phyloP scores from a whole-genome alignment of 2,797 vertebrate species.

The Manis crassicaudata region DNA sequence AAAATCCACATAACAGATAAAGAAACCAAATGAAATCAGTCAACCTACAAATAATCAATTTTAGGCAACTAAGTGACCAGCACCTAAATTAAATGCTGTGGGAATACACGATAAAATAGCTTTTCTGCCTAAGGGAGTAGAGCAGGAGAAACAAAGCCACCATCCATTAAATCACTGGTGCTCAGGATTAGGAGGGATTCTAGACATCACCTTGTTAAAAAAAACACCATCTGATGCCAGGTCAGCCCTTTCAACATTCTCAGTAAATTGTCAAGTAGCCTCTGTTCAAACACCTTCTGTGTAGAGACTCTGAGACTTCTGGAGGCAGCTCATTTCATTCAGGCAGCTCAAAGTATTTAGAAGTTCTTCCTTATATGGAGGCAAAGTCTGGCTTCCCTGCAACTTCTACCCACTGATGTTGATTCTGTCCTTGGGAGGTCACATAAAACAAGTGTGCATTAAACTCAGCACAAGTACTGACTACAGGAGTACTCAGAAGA shows the following conservation, averaged over 20 bases:
- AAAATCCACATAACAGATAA: not conserved
- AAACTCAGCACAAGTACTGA: slow-evolving; percentile 63
- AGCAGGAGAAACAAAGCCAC: not conserved
- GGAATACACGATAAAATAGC: slow-evolving; percentile 10
- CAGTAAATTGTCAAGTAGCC: slow-evolving; percentile 34
- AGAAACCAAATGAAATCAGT: slow-evolving; percentile 50
- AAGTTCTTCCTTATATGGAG: slow-evolving; percentile 79
- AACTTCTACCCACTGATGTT: slow-evolving; percentile 71
- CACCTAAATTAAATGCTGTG: slow-evolving; percentile 25
- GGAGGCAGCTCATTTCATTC: slow-evolving; percentile 51
- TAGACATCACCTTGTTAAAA: slow-evolving; percentile 43
- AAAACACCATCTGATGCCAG: slow-evolving; percentile 23
- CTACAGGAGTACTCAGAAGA: slow-evolving; percentile 44
- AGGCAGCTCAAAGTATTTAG: slow-evolving; percentile 57
- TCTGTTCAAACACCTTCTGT: slow-evolving; percentile 57
- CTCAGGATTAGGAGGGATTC: slow-evolving; percentile 32
- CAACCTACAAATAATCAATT: slow-evolving; percentile 33
- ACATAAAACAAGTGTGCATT: slow-evolving; percentile 62
- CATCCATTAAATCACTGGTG: not conserved
- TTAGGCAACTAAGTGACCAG: slow-evolving; percentile 19
- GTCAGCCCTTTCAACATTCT: slow-evolving; percentile 50
- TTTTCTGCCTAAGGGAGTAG: slow-evolving; percentile 19
- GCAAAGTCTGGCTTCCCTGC: slow-evolving; percentile 62
- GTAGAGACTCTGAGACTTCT: slow-evolving; percentile 45
- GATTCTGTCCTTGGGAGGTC: slow-evolving; percentile 57